Percentiles rank a stretch among this genome's conserved stretches.
Conservation (phyloP, 2,888 invertebrate genomes). For the Clunio marinus region DNA sequence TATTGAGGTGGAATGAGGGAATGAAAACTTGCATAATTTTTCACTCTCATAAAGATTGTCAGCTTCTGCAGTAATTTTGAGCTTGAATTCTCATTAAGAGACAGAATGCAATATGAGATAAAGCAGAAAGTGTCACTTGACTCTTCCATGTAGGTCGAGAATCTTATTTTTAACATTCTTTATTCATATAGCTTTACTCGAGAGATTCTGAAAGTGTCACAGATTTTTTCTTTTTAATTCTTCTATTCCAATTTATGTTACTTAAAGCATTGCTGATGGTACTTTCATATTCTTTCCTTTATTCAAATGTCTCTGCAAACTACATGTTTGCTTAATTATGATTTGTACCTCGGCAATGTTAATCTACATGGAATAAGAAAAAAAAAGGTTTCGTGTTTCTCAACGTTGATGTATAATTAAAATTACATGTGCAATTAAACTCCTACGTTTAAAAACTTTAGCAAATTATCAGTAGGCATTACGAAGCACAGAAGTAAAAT, state of each 20-base stretch:
- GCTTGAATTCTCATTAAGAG: background rate
- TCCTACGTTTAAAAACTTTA: constrained; percentile 9
- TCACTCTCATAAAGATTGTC: background rate
- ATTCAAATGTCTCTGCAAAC: too few species aligned
- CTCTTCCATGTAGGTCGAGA: constrained; percentile 20
- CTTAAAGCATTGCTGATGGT: background rate
- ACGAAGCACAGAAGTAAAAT: constrained; percentile 3
- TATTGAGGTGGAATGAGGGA: too few species aligned
- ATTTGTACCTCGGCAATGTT: background rate
- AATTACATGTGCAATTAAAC: constrained; percentile 32
- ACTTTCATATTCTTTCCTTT: too few species aligned
- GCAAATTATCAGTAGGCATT: constrained; percentile 14
- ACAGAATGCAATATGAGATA: background rate
- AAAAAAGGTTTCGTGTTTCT: background rate
- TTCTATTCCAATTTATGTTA: background rate
- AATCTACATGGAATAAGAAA: background rate
- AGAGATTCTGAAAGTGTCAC: too few species aligned
- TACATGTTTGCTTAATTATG: constrained; percentile 21
- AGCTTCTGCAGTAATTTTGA: background rate
- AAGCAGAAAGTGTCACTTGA: constrained; percentile 16
- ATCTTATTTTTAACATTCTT: too few species aligned
- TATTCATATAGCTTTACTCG: too few species aligned
- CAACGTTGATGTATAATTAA: constrained; percentile 18
- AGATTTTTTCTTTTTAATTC: background rate
- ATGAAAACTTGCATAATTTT: background rate